Conservation (phyloP, 1,140 invertebrate genomes). For the Dreissena polymorpha region DNA sequence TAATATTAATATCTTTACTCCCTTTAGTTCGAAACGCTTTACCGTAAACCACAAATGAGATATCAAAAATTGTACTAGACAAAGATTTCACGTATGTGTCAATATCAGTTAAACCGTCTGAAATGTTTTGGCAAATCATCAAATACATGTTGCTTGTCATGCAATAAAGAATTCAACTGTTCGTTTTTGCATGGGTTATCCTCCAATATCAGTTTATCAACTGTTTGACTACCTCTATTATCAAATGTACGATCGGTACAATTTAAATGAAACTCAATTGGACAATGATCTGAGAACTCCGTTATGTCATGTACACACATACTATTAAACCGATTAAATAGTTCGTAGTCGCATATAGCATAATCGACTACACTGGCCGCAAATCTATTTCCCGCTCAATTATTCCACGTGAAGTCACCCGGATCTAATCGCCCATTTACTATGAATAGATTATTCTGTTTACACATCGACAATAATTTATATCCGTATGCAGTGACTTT, state of each 20-base stretch:
- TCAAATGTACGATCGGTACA: not conserved
- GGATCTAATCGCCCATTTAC: conserved; percentile 10
- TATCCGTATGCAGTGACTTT: conserved; percentile 4
- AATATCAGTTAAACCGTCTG: too few species aligned
- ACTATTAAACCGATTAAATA: not conserved
- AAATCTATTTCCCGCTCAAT: not conserved
- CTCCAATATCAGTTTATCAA: conserved; percentile 12
- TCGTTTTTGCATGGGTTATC: not conserved
- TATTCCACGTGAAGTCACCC: conserved; percentile 19
- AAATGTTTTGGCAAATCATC: too few species aligned
- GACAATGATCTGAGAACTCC: not conserved
- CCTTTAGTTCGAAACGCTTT: too few species aligned
- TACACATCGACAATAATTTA: conserved; percentile 9
- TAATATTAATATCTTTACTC: too few species aligned
- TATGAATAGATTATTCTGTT: conserved; percentile 6
- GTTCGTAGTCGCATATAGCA: not conserved
- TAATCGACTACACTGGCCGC: conserved; percentile 22
- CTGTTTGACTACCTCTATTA: not conserved
- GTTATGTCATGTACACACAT: too few species aligned
- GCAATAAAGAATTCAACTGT: too few species aligned
- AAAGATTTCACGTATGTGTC: too few species aligned
- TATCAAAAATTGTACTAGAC: too few species aligned
- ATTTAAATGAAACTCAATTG: conserved; percentile 6
- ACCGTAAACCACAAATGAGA: too few species aligned
- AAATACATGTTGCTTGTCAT: too few species aligned